These are phyloP conservation scores for Drosophila sturtevanti DNA, from an alignment of 1,140 invertebrate genomes.

Conservation along the genomic window DNA sequence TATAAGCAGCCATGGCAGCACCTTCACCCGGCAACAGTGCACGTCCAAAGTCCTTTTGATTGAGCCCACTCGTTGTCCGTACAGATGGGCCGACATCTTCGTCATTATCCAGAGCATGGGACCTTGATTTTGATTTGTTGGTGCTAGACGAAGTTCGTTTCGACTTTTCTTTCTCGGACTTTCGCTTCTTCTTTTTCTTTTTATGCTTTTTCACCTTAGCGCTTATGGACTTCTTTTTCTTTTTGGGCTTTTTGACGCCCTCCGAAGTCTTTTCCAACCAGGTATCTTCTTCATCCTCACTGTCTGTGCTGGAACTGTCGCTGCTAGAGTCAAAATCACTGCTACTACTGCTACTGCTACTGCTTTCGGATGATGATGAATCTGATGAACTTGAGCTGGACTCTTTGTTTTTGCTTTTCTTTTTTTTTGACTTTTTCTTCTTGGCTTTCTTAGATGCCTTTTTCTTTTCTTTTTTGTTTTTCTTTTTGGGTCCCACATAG, in stretches of 20 bases:
- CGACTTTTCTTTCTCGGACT: slow-evolving; percentile 65
- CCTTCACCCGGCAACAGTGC: slow-evolving; percentile 97
- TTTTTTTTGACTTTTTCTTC: slow-evolving; percentile 84
- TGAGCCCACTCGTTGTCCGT: slow-evolving; percentile 88
- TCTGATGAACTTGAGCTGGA: slow-evolving; percentile 70
- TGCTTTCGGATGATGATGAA: slow-evolving; percentile 44
- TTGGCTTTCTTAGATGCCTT: slow-evolving; percentile 85
- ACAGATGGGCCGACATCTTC: slow-evolving; percentile 89
- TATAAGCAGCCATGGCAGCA: slow-evolving; percentile 98
- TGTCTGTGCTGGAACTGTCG: slow-evolving; percentile 40
- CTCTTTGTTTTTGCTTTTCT: slow-evolving; percentile 77
- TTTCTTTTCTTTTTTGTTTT: slow-evolving; percentile 83
- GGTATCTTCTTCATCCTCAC: slow-evolving; percentile 47
- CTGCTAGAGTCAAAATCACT: slow-evolving; percentile 49
- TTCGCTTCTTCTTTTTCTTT: slow-evolving; percentile 86
- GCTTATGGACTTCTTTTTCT: slow-evolving; percentile 73
- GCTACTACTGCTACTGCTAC: slow-evolving; percentile 41
- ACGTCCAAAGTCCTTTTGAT: slow-evolving; percentile 92
- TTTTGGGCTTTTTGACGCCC: slow-evolving; percentile 82
- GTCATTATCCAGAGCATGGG: slow-evolving; percentile 83
- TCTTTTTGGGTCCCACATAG: slow-evolving; percentile 83
- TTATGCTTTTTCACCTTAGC: slow-evolving; percentile 82
- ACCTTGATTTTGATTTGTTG: slow-evolving; percentile 60
- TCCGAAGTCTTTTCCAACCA: slow-evolving; percentile 73
- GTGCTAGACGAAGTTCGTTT: slow-evolving; percentile 36